Conservation (phyloP, 2,888 invertebrate species). For the Mythimna lalbum region DNA sequence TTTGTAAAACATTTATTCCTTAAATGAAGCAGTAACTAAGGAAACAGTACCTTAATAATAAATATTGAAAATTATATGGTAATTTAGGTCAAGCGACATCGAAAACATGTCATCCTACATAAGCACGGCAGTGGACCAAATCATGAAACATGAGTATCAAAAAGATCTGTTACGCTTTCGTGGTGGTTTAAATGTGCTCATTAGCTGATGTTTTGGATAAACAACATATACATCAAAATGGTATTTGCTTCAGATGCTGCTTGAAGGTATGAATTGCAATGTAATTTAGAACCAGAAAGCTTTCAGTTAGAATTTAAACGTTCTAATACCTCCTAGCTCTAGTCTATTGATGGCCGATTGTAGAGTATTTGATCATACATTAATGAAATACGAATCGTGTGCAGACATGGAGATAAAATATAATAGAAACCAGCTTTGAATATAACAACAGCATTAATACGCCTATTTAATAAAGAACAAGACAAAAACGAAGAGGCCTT, state of each 20-base stretch:
- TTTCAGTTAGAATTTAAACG: neutral
- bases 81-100: conserved; percentile 22
- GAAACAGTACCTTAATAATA: no score
- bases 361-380: no score
- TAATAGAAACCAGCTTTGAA: neutral
- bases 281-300: no score
- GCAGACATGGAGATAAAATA: neutral
- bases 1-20: neutral
- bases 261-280: no score
- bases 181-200: conserved; percentile 37
- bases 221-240: conserved; percentile 22
- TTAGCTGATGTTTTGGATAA: conserved; percentile 36
- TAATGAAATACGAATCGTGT: no score
- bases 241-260: neutral
- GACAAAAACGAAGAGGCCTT: neutral
- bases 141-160: conserved; percentile 53
- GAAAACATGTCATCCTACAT: conserved; percentile 35
- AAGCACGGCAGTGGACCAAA: conserved; percentile 35
- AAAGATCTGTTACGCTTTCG: conserved; percentile 55
- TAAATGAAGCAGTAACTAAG: no score
- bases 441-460: neutral
- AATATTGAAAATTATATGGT: conserved; percentile 1
- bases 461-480: neutral
- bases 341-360: no score
- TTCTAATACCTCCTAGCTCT: no score